phyloP scores from a whole-genome alignment of 2,888 invertebrate species.

The Eilema depressum region DNA sequence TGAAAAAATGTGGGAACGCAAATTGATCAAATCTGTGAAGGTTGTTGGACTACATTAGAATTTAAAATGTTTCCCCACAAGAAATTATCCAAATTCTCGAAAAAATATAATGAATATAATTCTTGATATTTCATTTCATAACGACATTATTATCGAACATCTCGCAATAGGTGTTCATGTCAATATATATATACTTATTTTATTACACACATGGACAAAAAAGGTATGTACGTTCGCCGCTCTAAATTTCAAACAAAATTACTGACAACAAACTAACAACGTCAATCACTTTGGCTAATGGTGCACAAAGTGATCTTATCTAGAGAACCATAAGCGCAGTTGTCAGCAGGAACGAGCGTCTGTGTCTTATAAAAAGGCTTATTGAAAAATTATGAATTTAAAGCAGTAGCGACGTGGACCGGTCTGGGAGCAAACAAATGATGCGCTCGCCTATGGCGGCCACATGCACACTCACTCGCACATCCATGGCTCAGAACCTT shows the following conservation, averaged over 20 bases:
- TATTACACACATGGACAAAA: slow-evolving; percentile 64
- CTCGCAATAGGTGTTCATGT: slow-evolving; percentile 65
- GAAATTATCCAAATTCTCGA: too few relatives aligned
- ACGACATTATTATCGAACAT: slow-evolving; percentile 49
- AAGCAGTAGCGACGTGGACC: slow-evolving; percentile 70
- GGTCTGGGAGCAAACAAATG: slow-evolving; percentile 70
- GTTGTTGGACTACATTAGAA: background rate
- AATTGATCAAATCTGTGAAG: background rate
- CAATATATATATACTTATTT: slow-evolving; percentile 64
- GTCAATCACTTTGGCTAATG: slow-evolving; percentile 86
- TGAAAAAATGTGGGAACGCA: background rate
- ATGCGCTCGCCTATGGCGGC: slow-evolving; percentile 52
- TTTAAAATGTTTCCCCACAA: background rate
- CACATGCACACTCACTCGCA: slow-evolving; percentile 54
- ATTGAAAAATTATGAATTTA: slow-evolving; percentile 78
- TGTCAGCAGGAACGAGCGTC: slow-evolving; percentile 75
- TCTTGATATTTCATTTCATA: slow-evolving; percentile 46
- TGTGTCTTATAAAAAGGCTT: slow-evolving; percentile 59
- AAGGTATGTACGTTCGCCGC: slow-evolving; percentile 61
- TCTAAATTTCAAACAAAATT: slow-evolving; percentile 85
- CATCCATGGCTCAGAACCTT: slow-evolving; percentile 60
- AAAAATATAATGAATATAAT: slow-evolving; percentile 32
- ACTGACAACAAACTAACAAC: slow-evolving; percentile 83
- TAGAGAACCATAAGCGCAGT: slow-evolving; percentile 74
- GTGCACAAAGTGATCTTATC: slow-evolving; percentile 81